A percentile compares a stretch with the other conserved stretches of the same genome.
Evolutionary conservation across 2,113 vertebrate genomes (phyloP).

Genomic region (Montifringilla adamsi): DNA sequence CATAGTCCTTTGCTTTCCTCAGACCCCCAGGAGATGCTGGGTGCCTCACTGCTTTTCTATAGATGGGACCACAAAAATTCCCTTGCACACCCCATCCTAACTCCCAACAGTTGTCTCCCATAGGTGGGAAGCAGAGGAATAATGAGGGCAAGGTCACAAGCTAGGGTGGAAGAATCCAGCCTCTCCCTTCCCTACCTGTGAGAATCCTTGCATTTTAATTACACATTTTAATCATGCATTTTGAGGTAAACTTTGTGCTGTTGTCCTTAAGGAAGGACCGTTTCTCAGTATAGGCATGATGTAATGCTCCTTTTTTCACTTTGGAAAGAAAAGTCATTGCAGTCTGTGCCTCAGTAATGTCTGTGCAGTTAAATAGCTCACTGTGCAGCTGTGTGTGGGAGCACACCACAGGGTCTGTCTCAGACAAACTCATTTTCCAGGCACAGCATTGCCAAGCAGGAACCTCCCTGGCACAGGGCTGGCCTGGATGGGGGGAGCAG

Average conservation of each 20-base stretch:
- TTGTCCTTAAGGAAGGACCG: background rate
- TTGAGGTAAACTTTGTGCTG: background rate
- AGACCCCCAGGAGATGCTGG: background rate
- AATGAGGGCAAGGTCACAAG: background rate
- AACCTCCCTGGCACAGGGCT: background rate
- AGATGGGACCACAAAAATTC: background rate
- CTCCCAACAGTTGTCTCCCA: background rate
- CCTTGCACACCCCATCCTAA: background rate
- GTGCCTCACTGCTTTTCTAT: background rate
- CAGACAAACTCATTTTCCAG: background rate
- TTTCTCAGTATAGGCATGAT: conserved; percentile 7
- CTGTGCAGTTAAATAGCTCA: background rate
- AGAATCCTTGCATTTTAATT: background rate
- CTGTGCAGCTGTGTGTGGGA: conserved; percentile 29
- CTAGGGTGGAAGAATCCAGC: background rate
- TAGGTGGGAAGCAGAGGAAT: background rate
- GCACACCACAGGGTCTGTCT: background rate
- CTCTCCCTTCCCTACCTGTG: background rate
- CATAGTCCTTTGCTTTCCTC: background rate
- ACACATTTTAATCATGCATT: background rate
- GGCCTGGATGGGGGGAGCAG: background rate
- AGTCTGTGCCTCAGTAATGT: background rate
- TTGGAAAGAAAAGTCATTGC: background rate
- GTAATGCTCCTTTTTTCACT: conserved; percentile 1
- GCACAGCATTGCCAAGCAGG: fast-evolving